Percentiles rank a stretch among this genome's conserved stretches.
Conservation (phyloP, 2,113 vertebrate species). For the Poeciliopsis prolifica region DNA sequence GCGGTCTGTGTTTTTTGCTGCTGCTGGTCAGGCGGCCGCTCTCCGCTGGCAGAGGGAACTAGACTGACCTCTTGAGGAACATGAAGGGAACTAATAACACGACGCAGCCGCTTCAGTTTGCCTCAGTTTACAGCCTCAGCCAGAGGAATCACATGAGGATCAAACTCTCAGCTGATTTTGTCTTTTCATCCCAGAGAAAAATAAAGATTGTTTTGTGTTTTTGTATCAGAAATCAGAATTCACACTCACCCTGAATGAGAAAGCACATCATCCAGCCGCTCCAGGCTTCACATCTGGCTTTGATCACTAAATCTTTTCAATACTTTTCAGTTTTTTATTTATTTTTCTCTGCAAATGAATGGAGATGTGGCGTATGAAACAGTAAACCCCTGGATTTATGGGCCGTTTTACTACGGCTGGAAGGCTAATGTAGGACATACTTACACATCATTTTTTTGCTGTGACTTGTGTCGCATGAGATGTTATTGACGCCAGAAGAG, state of each 20-base stretch:
- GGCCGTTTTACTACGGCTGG: slow-evolving; percentile 51
- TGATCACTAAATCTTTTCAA: slow-evolving; percentile 52
- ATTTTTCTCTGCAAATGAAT: slow-evolving; percentile 9
- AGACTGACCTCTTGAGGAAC: slow-evolving; percentile 77
- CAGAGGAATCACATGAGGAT: background rate
- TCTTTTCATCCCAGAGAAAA: background rate
- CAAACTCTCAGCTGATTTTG: background rate
- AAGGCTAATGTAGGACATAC: slow-evolving; percentile 58
- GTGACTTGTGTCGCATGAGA: slow-evolving; percentile 55
- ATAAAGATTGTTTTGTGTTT: background rate
- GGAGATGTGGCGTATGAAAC: slow-evolving; percentile 52
- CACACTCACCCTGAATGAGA: slow-evolving; percentile 44
- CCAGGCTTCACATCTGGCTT: slow-evolving; percentile 66
- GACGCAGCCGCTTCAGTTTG: background rate
- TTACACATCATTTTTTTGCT: slow-evolving; percentile 46
- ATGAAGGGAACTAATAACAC: slow-evolving; percentile 44
- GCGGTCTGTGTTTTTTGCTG: too few relatives aligned
- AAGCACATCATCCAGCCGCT: slow-evolving; percentile 36
- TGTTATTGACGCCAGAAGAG: slow-evolving; percentile 48
- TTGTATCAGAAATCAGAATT: slow-evolving; percentile 33
- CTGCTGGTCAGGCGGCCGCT: slow-evolving; percentile 39
- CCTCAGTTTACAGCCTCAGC: background rate
- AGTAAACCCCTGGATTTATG: slow-evolving; percentile 61
- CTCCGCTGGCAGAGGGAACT: slow-evolving; percentile 45
- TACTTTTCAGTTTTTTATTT: slow-evolving; percentile 34